Conservation (phyloP, 2,888 invertebrate genomes). For the Eupithecia inturbata region DNA sequence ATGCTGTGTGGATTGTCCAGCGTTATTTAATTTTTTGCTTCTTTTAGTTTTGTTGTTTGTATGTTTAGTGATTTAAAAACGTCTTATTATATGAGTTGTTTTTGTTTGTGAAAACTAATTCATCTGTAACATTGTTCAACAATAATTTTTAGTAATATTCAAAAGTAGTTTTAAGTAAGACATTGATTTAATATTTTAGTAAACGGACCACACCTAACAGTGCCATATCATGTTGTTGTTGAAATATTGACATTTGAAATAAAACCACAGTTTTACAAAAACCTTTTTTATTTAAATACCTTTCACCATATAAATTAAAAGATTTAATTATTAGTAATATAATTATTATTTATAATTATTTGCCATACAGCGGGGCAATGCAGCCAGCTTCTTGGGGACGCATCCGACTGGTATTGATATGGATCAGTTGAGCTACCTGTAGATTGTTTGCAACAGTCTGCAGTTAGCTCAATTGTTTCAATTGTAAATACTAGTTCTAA, state of each 20-base stretch:
- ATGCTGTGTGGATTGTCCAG: too few relatives aligned
- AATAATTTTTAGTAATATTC: neutral
- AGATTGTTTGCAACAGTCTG: too few relatives aligned
- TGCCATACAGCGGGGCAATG: too few relatives aligned
- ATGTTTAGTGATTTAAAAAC: neutral
- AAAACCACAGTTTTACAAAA: conserved; percentile 55
- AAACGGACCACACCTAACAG: conserved; percentile 71
- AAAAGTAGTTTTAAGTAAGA: conserved; percentile 1
- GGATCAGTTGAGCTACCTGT: too few relatives aligned
- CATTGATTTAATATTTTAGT: conserved; percentile 36
- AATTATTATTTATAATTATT: too few relatives aligned
- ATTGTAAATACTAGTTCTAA: too few relatives aligned
- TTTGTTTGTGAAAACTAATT: neutral
- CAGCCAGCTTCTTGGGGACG: too few relatives aligned
- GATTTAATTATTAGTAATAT: neutral
- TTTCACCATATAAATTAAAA: conserved; percentile 20
- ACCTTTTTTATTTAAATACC: conserved; percentile 40
- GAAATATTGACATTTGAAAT: conserved; percentile 57
- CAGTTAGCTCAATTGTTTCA: too few relatives aligned
- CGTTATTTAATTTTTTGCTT: neutral
- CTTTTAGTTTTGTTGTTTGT: neutral
- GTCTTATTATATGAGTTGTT: neutral
- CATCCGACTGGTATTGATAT: too few relatives aligned
- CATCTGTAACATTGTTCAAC: too few relatives aligned
- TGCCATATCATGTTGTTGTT: conserved; percentile 77